Base-by-base conservation (phyloP, 2,797 vertebrate genomes). In the Enteromius argenteus region DNA sequence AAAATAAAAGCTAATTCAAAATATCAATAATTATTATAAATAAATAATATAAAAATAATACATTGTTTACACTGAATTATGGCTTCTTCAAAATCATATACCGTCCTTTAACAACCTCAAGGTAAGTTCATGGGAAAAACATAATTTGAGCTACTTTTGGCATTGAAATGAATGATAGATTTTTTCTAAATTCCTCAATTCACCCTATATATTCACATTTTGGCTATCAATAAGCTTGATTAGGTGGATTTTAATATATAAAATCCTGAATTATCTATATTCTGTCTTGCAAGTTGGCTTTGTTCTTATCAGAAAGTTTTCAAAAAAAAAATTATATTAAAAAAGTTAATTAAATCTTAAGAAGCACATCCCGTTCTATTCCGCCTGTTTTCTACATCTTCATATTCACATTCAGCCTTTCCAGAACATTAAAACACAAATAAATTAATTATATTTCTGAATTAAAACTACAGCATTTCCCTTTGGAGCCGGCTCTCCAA, bases 381-480 rank as follows among this genome's bases (percentile, higher is more conserved):
- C 8, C 0, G 56, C n/a, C n/a, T 23, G n/a, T 58, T 58, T 58
- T 58, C 53, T 14, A 64, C 27, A 46, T 66, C 27, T 46, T 60
- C 42, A 27, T 3, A 51, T 76, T 76, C 53, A 9, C 19, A 58
- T 39, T 51, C 77, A 67, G 27, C 11, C 21, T 35, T 32, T 39
- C 7, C 35, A 0, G 15, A 71, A 71, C n/a, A 58, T 58, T 68
- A 42, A 69, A n/a, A 71, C 66, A 30, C 39, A n/a, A 30, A 80
- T 58, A 30, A 60, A 71, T 81, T 71, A 4, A 79, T 67, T 35
- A 49, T 58, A 44, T 58, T 21, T 21, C 35, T 39, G 23, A 42
- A 81, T 44, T 69, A 73, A 74, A 62, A 64, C 19, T 37, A 49
- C 46, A 62, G 56, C 56, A 74, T 64, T 73, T 69, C 15, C 49